These are phyloP conservation scores for Polyodon spathula DNA, from an alignment of 2,113 vertebrate species.

Conservation along the genomic window DNA sequence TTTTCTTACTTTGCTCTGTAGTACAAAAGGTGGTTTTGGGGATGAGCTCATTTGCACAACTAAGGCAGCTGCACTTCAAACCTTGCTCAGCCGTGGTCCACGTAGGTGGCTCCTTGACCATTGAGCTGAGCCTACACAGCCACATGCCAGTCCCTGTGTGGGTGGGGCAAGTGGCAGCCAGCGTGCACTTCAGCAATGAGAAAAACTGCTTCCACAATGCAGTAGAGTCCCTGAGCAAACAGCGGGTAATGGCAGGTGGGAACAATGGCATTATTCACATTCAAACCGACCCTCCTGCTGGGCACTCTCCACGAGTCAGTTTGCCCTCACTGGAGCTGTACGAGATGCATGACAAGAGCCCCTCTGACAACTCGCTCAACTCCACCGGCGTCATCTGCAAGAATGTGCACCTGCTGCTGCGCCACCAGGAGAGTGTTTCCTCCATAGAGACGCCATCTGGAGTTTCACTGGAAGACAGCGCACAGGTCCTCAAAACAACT, in stretches of 20 bases:
- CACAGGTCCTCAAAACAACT: slow-evolving; percentile 60
- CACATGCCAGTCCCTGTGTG: slow-evolving; percentile 76
- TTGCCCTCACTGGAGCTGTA: slow-evolving; percentile 65
- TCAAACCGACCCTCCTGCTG: slow-evolving; percentile 24
- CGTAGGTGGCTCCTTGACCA: slow-evolving; percentile 68
- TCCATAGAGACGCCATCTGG: slow-evolving; percentile 55
- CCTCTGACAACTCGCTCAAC: slow-evolving; percentile 73
- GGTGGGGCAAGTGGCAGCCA: slow-evolving; percentile 71
- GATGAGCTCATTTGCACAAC: slow-evolving; percentile 75
- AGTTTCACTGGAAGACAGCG: slow-evolving; percentile 66
- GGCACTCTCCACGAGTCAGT: slow-evolving; percentile 24
- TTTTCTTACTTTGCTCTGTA: slow-evolving; percentile 28
- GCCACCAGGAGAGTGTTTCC: slow-evolving; percentile 63
- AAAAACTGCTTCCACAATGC: slow-evolving; percentile 71
- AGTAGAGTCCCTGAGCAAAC: slow-evolving; percentile 60
- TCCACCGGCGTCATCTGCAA: slow-evolving; percentile 81
- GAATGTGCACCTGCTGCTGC: slow-evolving; percentile 82
- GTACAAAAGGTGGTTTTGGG: slow-evolving; percentile 65
- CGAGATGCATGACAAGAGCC: slow-evolving; percentile 79
- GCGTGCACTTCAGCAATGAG: slow-evolving; percentile 76
- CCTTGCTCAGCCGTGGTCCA: slow-evolving; percentile 77
- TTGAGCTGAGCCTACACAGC: slow-evolving; percentile 73
- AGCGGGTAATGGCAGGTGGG: slow-evolving; percentile 39
- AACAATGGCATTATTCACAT: slow-evolving; percentile 67
- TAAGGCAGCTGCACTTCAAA: slow-evolving; percentile 70